phyloP scores from a whole-genome alignment of 2,113 vertebrate species.

The Zootoca vivipara region DNA sequence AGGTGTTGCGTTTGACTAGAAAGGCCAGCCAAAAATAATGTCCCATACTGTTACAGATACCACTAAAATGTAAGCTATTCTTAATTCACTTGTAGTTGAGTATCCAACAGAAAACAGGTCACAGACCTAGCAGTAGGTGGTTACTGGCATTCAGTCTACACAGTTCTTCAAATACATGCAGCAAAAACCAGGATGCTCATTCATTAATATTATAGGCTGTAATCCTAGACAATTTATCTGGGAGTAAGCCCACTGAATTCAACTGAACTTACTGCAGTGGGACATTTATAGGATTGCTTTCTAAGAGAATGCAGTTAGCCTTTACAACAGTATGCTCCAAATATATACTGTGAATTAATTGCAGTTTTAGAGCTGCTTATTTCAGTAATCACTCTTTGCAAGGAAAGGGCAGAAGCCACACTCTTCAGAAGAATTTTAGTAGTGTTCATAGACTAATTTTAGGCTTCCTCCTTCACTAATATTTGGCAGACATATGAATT shows the following conservation, averaged over 20 bases:
- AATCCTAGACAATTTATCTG: too few relatives aligned
- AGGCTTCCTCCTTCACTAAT: slow-evolving; percentile 11
- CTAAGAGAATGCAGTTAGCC: neutral
- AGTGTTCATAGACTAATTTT: slow-evolving; percentile 50
- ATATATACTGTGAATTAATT: slow-evolving; percentile 51
- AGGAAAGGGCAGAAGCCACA: slow-evolving; percentile 43
- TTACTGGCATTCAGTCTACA: neutral
- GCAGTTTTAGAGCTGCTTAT: slow-evolving; percentile 58
- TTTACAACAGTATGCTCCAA: slow-evolving; percentile 31
- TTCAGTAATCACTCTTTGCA: slow-evolving; percentile 59
- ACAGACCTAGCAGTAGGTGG: neutral
- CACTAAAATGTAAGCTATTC: neutral
- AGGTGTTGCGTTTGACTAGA: neutral
- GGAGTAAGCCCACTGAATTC: neutral
- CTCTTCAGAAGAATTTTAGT: slow-evolving; percentile 50
- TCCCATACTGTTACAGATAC: neutral
- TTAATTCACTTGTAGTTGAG: neutral
- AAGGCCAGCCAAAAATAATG: neutral
- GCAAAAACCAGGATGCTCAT: slow-evolving; percentile 3
- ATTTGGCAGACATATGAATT: slow-evolving; percentile 36
- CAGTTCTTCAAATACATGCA: neutral
- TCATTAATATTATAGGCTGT: neutral
- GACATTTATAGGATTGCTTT: neutral
- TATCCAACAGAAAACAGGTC: neutral
- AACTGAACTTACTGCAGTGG: neutral